A percentile compares a stretch with the other conserved stretches of the same genome.
These are phyloP conservation scores for Taurulus bubalis DNA, from an alignment of 2,113 vertebrate species.

Conservation along the genomic window DNA sequence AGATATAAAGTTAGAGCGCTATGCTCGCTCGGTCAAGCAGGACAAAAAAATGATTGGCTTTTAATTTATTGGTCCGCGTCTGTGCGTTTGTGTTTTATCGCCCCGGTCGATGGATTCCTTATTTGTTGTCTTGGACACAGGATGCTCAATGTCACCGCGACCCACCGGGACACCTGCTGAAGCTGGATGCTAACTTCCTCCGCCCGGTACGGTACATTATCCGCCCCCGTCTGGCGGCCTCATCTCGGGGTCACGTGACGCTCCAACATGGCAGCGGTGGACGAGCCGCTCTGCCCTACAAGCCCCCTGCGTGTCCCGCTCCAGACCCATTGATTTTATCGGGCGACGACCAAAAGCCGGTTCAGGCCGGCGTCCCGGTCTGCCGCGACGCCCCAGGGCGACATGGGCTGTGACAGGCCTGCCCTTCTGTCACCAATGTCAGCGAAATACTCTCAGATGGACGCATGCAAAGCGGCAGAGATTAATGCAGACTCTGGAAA, in stretches of 20 bases:
- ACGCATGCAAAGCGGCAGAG: slow-evolving; percentile 23
- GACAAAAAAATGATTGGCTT: slow-evolving; percentile 69
- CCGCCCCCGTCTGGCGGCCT: neutral
- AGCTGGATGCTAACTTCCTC: slow-evolving; percentile 5
- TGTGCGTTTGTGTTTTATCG: slow-evolving; percentile 43
- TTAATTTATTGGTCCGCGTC: slow-evolving; percentile 62
- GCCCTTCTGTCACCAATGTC: slow-evolving; percentile 63
- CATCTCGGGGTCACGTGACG: neutral
- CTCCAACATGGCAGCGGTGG: neutral
- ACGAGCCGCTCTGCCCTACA: slow-evolving; percentile 38
- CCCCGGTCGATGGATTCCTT: slow-evolving; percentile 47
- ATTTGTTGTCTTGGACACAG: slow-evolving; percentile 56
- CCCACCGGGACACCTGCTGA: neutral
- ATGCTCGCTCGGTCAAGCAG: slow-evolving; percentile 58
- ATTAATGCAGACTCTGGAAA: neutral
- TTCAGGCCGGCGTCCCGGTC: slow-evolving; percentile 71
- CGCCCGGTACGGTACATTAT: slow-evolving; percentile 5
- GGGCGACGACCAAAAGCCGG: slow-evolving; percentile 68
- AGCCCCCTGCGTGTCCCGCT: slow-evolving; percentile 45
- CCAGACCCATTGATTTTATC: slow-evolving; percentile 82
- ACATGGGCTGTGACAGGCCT: slow-evolving; percentile 40
- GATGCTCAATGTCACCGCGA: slow-evolving; percentile 25
- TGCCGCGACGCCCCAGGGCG: slow-evolving; percentile 50
- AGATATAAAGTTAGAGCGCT: slow-evolving; percentile 57
- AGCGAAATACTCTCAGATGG: slow-evolving; percentile 47